A percentile compares a stretch with the other conserved stretches of the same genome.
Conservation (phyloP, 2,113 vertebrate species). For the Pseudopipra pipra region DNA sequence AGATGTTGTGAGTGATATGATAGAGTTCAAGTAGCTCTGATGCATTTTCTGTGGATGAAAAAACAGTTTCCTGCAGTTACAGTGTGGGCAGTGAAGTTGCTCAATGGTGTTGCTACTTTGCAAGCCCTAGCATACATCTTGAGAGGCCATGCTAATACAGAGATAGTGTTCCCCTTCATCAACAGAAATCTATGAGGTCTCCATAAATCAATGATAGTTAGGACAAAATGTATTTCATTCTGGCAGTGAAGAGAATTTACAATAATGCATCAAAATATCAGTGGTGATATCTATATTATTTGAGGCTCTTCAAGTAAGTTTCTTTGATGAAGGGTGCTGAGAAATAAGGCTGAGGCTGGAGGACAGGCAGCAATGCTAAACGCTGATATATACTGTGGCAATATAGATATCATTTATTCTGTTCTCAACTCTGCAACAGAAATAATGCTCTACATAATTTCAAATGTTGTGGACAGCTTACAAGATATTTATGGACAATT, state of each 20-base stretch:
- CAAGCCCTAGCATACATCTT: accelerated
- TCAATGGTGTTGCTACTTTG: background rate
- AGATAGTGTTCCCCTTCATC: background rate
- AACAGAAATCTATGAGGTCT: background rate
- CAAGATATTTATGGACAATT: background rate
- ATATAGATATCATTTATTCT: background rate
- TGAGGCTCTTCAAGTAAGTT: background rate
- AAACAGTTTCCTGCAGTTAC: background rate
- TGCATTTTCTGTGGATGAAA: background rate
- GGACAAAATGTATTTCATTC: background rate
- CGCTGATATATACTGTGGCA: background rate
- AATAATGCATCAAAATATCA: background rate
- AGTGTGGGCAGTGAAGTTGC: background rate
- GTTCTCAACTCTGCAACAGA: background rate
- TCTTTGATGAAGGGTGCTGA: accelerated
- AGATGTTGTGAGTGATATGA: background rate
- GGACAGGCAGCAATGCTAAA: background rate
- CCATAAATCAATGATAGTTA: background rate
- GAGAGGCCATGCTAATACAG: background rate
- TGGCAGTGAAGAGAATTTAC: background rate
- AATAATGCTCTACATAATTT: background rate
- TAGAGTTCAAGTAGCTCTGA: background rate
- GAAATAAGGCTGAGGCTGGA: background rate
- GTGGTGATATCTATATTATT: background rate
- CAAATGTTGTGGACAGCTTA: background rate